Evolutionary conservation across 2,888 invertebrate species (phyloP), one percentile per base, ranked within the genome.

Genomic region (Drosophila niveifrons): DNA sequence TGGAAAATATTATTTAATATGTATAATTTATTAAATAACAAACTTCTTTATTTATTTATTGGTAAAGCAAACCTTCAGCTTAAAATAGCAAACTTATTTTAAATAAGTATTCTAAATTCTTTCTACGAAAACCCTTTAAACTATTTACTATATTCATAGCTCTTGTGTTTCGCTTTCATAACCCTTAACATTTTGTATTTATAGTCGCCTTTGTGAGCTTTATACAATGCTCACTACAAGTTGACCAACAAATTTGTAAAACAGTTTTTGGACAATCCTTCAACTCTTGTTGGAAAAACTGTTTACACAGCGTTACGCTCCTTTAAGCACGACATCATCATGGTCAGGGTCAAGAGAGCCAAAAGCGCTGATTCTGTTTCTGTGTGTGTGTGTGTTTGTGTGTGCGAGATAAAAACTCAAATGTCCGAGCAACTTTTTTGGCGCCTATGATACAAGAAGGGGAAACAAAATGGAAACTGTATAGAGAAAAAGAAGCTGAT

Each of bases 221-320:
- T 56, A 44, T 43, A 36, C 47, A 70, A 52, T 44, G 47, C 8
- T 34, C 56, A 56, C 44, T 52, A 57, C 11, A 39, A 73, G 58
- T 56, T 59, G 47, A 47, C 17, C 28, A 52, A 63, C 36, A 52
- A 61, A 43, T 46, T 56, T 48, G 58, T 41, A 58, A 51, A 47
- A 31, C 50, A 72, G 34, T 46, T 56, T 56, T 46, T 46, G 56
- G 46, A 56, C 57, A 74, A 58, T 48, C 47, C 56, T 56, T 56
- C 80, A 79, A 85, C 75, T 66, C 23, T 61, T 62, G 15, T 17
- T 1, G 57, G 18, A 47, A 62, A 61, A 77, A 50, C 18, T 69
- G 74, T 74, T 71, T 62, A 46, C 59, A 50, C 68, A 65, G 66
- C 50, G 66, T 72, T 78, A 66, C 69, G 82, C 66, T 65, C 66